Evolutionary conservation across 2,113 vertebrate genomes (phyloP).

Genomic region (Cololabis saira): DNA sequence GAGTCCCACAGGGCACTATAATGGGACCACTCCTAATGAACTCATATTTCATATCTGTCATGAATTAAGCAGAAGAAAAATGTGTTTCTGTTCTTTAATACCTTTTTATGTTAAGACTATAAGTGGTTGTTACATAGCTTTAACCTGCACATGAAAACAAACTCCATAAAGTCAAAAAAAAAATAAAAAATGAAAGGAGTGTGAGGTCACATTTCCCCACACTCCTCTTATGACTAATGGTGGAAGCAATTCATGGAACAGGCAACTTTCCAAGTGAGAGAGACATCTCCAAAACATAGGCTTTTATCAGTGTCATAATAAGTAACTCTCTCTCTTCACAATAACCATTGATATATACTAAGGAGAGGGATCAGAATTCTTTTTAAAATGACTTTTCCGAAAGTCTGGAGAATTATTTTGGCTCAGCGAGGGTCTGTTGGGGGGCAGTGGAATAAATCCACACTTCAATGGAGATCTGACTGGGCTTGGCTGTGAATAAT

Average conservation of each 20-base stretch:
- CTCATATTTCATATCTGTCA: constrained; percentile 73
- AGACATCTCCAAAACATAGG: constrained; percentile 28
- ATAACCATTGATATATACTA: constrained; percentile 15
- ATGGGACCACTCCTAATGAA: constrained; percentile 72
- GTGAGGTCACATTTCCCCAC: constrained; percentile 7
- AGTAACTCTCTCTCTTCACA: constrained; percentile 17
- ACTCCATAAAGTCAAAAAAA: constrained; percentile 57
- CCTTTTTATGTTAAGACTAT: too few species aligned
- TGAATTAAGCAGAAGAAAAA: constrained; percentile 41
- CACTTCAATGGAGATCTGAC: constrained; percentile 73
- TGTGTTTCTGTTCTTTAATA: neutral
- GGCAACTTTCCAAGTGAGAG: constrained; percentile 25
- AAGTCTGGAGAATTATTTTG: constrained; percentile 63
- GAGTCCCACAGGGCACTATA: constrained; percentile 67
- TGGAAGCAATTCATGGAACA: constrained; percentile 51
- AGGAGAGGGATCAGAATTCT: constrained; percentile 12
- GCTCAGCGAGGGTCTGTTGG: constrained; percentile 73
- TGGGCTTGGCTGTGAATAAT: constrained; percentile 63
- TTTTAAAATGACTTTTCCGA: constrained; percentile 46
- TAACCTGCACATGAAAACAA: constrained; percentile 50
- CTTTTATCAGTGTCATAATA: constrained; percentile 42
- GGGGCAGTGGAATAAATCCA: constrained; percentile 71
- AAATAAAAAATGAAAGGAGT: constrained; percentile 37
- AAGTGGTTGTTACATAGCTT: constrained; percentile 14
- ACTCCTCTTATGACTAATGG: neutral